Base-by-base conservation (phyloP, 1,140 invertebrate genomes). In the Brachionus asplanchnoidis region DNA sequence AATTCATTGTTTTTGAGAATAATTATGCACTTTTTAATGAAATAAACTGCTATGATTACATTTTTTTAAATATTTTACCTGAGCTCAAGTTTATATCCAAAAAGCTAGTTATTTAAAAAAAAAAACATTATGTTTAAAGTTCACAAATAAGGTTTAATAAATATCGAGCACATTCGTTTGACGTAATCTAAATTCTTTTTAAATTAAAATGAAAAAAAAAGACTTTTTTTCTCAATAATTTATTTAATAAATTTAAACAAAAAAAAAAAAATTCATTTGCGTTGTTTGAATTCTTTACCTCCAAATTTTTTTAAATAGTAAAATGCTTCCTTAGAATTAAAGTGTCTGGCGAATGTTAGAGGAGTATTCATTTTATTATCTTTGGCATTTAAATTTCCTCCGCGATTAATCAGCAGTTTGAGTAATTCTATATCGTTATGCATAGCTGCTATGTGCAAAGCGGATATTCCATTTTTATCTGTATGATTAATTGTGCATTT, bases 361-460 rank as follows among this genome's bases (percentile, higher is more conserved):
- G 79, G 79, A 44, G 79, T 82, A 42, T 82, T 40, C 26, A 42
- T 23, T 9, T 46, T 36, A 9, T 44, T 40, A 17, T 82, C 79
- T 65, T 68, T 60, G 20, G 23, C 79, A 36, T 82, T 82, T 68
- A 82, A 14, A 23, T 3, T 44, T 68, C 50, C 79, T 23, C 79
- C 79, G 11, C 36, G 36, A 26, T 82, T 82, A 17, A 82, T 44
- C 12, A 82, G 26, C 6, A 65, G 23, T 26, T 68, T 60, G 7
- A 82, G 14, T 44, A 26, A 65, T 65, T 82, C 79, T 20, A 82
- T 3, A 65, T 60, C 53, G 28, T 82, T 68, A 12, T 82, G 79
- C 36, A 60, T n/a, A 23, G 53, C n/a, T 20, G 79, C 50, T 46
- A 82, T 82, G n/a, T 82, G 79, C 28, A 82, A 26, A 28, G 79